phyloP scores from a whole-genome alignment of 1,140 invertebrate species.

The honey bee (Apis mellifera) region DNA sequence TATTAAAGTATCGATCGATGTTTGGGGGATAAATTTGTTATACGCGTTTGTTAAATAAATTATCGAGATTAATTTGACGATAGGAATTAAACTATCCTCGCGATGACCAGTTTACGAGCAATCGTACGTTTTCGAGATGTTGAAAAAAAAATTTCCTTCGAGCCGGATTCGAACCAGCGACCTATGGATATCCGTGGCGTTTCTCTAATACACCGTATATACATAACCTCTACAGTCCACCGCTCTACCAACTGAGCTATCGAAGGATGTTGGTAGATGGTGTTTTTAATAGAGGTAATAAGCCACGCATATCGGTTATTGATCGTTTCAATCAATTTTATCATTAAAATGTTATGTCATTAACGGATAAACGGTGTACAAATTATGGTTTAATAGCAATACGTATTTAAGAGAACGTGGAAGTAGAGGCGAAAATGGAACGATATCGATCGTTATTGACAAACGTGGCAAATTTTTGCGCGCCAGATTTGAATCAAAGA shows the following conservation, averaged over 20 bases:
- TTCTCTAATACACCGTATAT: not conserved
- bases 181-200: constrained; percentile 60
- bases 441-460: not conserved
- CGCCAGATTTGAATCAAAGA: constrained; percentile 70
- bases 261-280: constrained; percentile 81
- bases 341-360: not conserved
- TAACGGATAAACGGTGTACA: too few species aligned
- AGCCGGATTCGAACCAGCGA: constrained; percentile 73
- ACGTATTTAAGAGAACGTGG: not conserved
- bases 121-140: not conserved
- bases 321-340: not conserved
- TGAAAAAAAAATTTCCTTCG: constrained; percentile 62
- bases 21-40: not conserved
- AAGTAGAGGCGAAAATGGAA: not conserved
- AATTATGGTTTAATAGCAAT: too few species aligned
- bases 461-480: constrained; percentile 35
- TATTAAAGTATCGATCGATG: too few species aligned
- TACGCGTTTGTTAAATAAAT: not conserved
- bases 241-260: constrained; percentile 94
- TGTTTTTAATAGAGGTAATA: not conserved
- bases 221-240: constrained; percentile 87
- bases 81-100: not conserved
- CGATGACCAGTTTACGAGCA: not conserved
- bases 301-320: rapidly evolving
- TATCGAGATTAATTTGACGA: not conserved